phyloP scores from a whole-genome alignment of 2,797 vertebrate species.

The Onychomys leucogaster region DNA sequence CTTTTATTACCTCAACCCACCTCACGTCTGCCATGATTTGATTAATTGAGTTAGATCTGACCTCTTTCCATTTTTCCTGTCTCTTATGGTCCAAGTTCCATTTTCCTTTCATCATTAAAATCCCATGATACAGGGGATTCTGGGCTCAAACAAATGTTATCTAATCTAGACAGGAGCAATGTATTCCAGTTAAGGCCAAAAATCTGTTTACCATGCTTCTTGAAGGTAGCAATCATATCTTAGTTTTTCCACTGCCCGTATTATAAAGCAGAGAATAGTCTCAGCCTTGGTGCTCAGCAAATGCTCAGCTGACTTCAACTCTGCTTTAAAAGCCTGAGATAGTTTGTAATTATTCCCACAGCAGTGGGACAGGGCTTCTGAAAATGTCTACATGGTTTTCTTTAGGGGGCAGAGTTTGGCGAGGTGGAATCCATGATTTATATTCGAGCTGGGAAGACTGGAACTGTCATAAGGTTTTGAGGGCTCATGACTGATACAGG shows the following conservation, averaged over 20 bases:
- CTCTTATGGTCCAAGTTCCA: not conserved
- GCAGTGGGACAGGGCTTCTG: not conserved
- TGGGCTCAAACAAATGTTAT: not conserved
- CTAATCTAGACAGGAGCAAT: conserved; percentile 1
- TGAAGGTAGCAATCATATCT: not conserved
- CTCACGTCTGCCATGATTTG: not conserved
- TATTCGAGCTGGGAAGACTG: not conserved
- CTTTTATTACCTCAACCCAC: not conserved
- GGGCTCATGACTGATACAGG: conserved; percentile 21
- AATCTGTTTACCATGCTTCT: not conserved
- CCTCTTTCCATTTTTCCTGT: not conserved
- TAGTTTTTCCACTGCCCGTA: not conserved
- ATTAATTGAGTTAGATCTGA: not conserved
- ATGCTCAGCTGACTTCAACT: conserved; percentile 27
- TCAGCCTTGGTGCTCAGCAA: not conserved
- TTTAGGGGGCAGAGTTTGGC: not conserved
- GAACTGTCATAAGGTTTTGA: conserved; percentile 7
- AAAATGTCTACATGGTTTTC: conserved; percentile 17
- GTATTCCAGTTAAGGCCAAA: conserved; percentile 12
- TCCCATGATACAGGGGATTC: not conserved
- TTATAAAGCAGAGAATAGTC: conserved; percentile 5
- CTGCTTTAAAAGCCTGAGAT: conserved; percentile 46
- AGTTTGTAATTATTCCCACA: conserved; percentile 12
- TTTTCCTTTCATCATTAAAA: conserved; percentile 54
- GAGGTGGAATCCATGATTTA: not conserved